phyloP scores from a whole-genome alignment of 1,140 invertebrate species.

The Heliconius himera region DNA sequence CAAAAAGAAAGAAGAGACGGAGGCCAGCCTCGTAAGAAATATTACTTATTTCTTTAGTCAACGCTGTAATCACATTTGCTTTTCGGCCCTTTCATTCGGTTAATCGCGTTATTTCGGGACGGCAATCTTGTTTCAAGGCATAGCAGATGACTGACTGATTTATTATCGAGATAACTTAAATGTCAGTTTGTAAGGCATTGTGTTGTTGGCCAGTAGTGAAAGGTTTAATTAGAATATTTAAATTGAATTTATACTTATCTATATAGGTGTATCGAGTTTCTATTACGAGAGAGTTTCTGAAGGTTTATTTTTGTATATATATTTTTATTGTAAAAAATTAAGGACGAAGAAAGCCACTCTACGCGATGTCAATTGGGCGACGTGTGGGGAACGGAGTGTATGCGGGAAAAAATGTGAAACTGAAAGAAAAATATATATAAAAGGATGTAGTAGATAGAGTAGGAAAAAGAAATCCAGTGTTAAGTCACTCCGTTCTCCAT shows the following conservation, averaged over 20 bases:
- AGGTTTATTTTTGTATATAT: too few relatives aligned
- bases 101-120: slow-evolving; percentile 79
- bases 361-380: too few relatives aligned
- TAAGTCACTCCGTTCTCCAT: too few relatives aligned
- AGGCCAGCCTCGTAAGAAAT: slow-evolving; percentile 64
- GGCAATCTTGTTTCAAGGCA: slow-evolving; percentile 42
- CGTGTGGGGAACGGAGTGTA: too few relatives aligned
- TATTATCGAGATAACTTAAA: slow-evolving; percentile 26
- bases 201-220: background rate
- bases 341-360: too few relatives aligned
- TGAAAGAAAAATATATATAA: too few relatives aligned
- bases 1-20: slow-evolving; percentile 46
- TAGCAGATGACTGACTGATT: slow-evolving; percentile 40
- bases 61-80: slow-evolving; percentile 79
- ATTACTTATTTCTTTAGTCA: slow-evolving; percentile 78
- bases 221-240: slow-evolving; percentile 15
- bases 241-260: background rate
- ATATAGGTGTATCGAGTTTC: slow-evolving; percentile 3
- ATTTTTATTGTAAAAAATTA: too few relatives aligned
- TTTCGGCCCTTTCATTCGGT: slow-evolving; percentile 76
- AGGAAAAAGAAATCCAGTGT: too few relatives aligned
- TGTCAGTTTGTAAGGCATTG: slow-evolving; percentile 14
- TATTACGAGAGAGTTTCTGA: background rate
- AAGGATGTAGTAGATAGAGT: too few relatives aligned
- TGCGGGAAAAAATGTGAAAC: too few relatives aligned